Percentiles rank a stretch among this genome's conserved stretches.
Evolutionary conservation across 1,140 invertebrate species (phyloP).

Genomic region (Lepidotrigona ventralis): DNA sequence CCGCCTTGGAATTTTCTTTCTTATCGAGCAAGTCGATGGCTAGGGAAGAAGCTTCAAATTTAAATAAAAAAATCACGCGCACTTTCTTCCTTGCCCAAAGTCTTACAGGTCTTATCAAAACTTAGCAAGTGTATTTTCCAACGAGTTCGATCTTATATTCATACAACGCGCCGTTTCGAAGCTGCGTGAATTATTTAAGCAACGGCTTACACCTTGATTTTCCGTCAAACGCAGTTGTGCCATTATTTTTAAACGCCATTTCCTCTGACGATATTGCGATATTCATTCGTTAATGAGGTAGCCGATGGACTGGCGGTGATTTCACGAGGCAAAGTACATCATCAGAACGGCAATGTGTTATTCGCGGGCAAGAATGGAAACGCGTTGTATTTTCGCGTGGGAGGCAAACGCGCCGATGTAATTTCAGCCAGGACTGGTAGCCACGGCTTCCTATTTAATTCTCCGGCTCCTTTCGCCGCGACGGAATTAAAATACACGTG

Average conservation of each 20-base stretch:
- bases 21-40: too few species aligned
- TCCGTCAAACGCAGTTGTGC: not conserved
- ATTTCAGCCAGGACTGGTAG: slow-evolving; percentile 25
- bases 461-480: not conserved
- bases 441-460: slow-evolving; percentile 39
- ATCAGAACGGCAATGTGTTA: not conserved
- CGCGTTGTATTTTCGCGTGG: not conserved
- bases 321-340: too few species aligned
- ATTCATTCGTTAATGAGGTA: too few species aligned
- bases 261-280: not conserved
- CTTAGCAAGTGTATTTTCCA: not conserved
- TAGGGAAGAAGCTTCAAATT: not conserved
- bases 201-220: too few species aligned
- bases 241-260: not conserved
- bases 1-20: not conserved
- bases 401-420: slow-evolving; percentile 1
- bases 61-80: slow-evolving; percentile 3
- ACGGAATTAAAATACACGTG: slow-evolving; percentile 40
- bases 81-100: not conserved
- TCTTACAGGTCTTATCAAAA: not conserved
- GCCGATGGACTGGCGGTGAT: too few species aligned
- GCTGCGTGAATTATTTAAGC: not conserved
- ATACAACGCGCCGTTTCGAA: not conserved
- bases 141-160: not conserved
- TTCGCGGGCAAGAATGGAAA: not conserved